Evolutionary conservation across 2,888 invertebrate species (phyloP).

Genomic region (Lydus trimaculatus): DNA sequence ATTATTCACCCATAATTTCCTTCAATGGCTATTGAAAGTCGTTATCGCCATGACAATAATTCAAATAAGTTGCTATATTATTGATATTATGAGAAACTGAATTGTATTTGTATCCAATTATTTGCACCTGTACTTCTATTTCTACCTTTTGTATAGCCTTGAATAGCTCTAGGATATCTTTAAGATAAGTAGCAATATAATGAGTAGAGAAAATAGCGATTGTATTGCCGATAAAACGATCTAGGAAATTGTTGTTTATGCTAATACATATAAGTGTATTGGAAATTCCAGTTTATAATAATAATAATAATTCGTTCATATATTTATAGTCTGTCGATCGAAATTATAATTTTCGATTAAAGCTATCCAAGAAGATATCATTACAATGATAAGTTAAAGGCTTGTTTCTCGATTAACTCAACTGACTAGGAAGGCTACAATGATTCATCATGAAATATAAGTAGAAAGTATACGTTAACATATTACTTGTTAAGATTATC

Average conservation of each 20-base stretch:
- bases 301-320: too few relatives aligned
- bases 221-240: neutral
- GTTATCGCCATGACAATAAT: neutral
- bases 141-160: neutral
- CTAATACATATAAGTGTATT: neutral
- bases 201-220: constrained; percentile 2
- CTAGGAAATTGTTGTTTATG: neutral
- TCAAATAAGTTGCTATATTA: neutral
- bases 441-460: neutral
- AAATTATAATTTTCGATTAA: too few relatives aligned
- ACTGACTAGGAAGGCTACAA: neutral
- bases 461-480: neutral
- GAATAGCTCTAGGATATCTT: neutral
- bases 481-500: neutral
- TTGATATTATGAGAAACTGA: constrained; percentile 10
- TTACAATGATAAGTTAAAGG: too few relatives aligned
- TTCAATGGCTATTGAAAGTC: neutral
- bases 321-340: too few relatives aligned
- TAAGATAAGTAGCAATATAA: neutral
- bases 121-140: constrained; percentile 10
- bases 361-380: too few relatives aligned
- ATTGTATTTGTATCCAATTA: constrained; percentile 9
- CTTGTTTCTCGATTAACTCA: too few relatives aligned
- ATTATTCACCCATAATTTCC: too few relatives aligned
- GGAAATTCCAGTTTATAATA: neutral